Evolutionary conservation across 1,140 invertebrate genomes (phyloP).

Genomic region (Drosophila sturtevanti): DNA sequence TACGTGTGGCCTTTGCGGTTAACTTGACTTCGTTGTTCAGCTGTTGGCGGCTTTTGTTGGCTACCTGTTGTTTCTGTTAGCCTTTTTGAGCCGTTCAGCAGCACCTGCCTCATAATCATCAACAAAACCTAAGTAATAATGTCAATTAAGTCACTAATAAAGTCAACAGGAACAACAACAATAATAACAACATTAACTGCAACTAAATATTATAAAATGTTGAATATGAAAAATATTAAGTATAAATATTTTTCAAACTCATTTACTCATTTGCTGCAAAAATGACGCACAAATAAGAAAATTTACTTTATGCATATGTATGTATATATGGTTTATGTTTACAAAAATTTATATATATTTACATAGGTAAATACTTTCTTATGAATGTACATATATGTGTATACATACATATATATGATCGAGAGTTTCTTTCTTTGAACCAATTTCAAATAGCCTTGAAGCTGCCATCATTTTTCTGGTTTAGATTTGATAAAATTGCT

Average conservation of each 20-base stretch:
- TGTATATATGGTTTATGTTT: too few relatives aligned
- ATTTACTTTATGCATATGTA: too few relatives aligned
- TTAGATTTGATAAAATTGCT: too few relatives aligned
- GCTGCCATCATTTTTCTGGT: conserved; percentile 10
- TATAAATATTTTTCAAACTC: conserved; percentile 54
- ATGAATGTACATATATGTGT: background rate
- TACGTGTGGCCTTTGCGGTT: conserved; percentile 72
- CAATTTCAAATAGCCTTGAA: conserved; percentile 40
- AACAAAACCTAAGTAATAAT: conserved; percentile 66
- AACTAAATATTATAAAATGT: conserved; percentile 23
- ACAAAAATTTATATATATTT: conserved; percentile 18
- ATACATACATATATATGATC: too few relatives aligned
- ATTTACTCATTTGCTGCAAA: too few relatives aligned
- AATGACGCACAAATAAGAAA: too few relatives aligned
- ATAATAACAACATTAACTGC: background rate
- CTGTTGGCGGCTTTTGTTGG: conserved; percentile 19
- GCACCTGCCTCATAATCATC: conserved; percentile 51
- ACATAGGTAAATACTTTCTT: background rate
- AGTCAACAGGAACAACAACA: too few relatives aligned
- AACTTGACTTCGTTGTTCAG: conserved; percentile 5
- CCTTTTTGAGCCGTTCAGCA: conserved; percentile 52
- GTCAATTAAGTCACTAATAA: conserved; percentile 76
- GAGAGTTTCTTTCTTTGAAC: conserved; percentile 50
- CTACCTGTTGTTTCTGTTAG: conserved; percentile 68
- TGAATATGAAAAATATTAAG: conserved; percentile 51